Percentiles rank a stretch among this genome's conserved stretches.
Evolutionary conservation across 2,888 invertebrate species (phyloP).

Genomic region (Oasisia sp.): DNA sequence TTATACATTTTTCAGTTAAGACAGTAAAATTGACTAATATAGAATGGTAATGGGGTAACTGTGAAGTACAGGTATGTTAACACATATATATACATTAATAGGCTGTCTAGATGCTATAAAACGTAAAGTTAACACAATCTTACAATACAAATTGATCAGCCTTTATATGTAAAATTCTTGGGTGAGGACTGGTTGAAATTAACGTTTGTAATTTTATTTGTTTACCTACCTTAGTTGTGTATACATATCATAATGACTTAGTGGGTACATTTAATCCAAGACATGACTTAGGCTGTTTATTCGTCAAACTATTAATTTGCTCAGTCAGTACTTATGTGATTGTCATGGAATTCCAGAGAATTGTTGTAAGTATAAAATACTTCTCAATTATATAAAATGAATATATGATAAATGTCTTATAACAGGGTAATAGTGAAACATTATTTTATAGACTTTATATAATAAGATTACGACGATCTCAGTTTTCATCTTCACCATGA

Average conservation of each 20-base stretch:
- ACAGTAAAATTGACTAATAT: too few relatives aligned
- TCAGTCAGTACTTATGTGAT: not conserved
- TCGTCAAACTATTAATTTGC: not conserved
- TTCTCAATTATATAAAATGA: not conserved
- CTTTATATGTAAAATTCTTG: not conserved
- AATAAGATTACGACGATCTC: not conserved
- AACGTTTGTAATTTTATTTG: not conserved
- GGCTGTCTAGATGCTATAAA: too few relatives aligned
- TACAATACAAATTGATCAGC: not conserved
- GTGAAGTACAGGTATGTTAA: too few relatives aligned
- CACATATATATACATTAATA: too few relatives aligned
- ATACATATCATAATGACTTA: not conserved
- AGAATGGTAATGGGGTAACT: too few relatives aligned
- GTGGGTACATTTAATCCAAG: not conserved
- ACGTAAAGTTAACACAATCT: too few relatives aligned
- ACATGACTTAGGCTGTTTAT: not conserved
- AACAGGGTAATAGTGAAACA: not conserved
- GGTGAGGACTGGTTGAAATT: not conserved
- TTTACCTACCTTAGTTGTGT: not conserved
- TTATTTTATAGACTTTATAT: not conserved
- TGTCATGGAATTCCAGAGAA: not conserved
- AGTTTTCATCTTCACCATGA: not conserved
- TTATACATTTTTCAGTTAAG: too few relatives aligned
- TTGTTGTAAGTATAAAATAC: not conserved
- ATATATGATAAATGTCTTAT: not conserved